Base-by-base conservation (phyloP, 2,113 vertebrate species). In the Alosa alosa region DNA sequence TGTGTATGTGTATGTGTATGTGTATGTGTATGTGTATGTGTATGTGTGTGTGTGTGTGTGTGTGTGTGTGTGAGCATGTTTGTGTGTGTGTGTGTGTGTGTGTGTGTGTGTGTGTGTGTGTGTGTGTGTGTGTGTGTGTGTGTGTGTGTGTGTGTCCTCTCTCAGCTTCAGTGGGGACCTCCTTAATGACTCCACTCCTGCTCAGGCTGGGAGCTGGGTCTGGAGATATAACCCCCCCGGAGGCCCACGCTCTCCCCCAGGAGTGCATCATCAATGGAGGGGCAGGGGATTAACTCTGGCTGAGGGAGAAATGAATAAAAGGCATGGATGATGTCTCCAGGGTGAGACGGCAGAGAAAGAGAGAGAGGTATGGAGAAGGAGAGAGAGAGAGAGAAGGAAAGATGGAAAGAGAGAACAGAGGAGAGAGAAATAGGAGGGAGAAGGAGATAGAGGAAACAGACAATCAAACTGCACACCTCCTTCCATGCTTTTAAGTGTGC, bases 281-380 rank as follows among this genome's bases (percentile, higher is more conserved):
- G 47, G 85, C 86, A 75, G 82, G 83, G 83, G 87, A 91, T 91
- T 89, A 87, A 86, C 82, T 78, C 87, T 84, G 47, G 82, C 72
- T 86, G 81, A 55, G 68, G 55, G 84, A 22, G 81, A 55, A 85
- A 72, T 85, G 75, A 52, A 52, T 55, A 85, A 52, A 81, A 46
- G 72, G 18, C 81, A 75, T 75, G 68, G 44, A 49, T 49, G 64
- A 83, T 83, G 84, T 84, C 57, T 41, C 55, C 9, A 41, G 50
- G 82, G 64, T 9, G 64, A 36, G 25, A 31, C 13, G 31, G 60
- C 5, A 68, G n/a, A 22, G 22, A 7, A 22, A 68, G 60, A 31
- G 60, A 68, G 60, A 25, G 60, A 25, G 22, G 31, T 31, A 25
- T n/a, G 1, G 25, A 31, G n/a, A 68, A 31, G 1, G 25, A 31